These are phyloP conservation scores for Bombus fervidus DNA, from an alignment of 1,140 invertebrate species.

Conservation along the genomic window DNA sequence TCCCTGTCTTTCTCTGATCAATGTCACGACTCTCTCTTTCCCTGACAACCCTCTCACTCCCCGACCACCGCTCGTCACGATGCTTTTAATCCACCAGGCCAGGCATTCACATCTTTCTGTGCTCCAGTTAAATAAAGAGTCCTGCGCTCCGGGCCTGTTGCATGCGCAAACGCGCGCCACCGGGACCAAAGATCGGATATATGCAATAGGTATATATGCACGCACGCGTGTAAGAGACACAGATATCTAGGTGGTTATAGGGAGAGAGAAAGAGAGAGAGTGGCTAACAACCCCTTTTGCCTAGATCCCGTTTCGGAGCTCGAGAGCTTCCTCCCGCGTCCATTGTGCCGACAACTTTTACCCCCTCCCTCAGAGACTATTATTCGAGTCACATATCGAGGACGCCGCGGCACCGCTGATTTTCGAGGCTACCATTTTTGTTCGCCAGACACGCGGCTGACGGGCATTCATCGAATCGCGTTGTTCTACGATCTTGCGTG, in stretches of 20 bases:
- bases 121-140: constrained; percentile 74
- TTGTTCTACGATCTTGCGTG: not conserved
- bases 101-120: constrained; percentile 78
- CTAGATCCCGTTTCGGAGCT: constrained; percentile 69
- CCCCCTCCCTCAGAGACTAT: constrained; percentile 42
- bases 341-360: constrained; percentile 60
- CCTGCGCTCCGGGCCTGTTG: constrained; percentile 66
- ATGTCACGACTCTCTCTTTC: not conserved
- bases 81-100: constrained; percentile 78
- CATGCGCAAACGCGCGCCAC: constrained; percentile 59
- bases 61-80: constrained; percentile 52
- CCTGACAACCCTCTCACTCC: constrained; percentile 38
- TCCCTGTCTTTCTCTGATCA: constrained; percentile 21
- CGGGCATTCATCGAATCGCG: constrained; percentile 23
- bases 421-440: constrained; percentile 52
- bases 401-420: constrained; percentile 46
- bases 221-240: not conserved
- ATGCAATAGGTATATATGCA: constrained; percentile 30
- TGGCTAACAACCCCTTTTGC: constrained; percentile 58
- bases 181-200: not conserved
- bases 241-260: not conserved
- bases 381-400: constrained; percentile 71
- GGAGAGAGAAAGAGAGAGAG: not conserved
- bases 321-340: constrained; percentile 61
- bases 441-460: constrained; percentile 23